Conservation (phyloP, 1,140 invertebrate species). For the Heliothis virescens region DNA sequence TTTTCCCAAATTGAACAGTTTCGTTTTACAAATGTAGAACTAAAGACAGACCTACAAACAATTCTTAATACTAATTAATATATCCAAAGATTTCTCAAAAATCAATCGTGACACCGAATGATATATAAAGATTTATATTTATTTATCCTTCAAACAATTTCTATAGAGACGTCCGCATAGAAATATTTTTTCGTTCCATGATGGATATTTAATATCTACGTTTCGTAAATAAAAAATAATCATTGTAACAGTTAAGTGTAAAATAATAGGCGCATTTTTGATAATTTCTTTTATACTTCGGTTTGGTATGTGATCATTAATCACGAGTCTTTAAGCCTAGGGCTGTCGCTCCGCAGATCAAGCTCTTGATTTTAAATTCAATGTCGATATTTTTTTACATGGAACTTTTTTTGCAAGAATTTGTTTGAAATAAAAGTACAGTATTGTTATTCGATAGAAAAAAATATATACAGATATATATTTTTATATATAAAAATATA, state of each 20-base stretch:
- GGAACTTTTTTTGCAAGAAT: not conserved
- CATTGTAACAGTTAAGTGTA: slow-evolving; percentile 54
- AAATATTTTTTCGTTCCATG: slow-evolving; percentile 32
- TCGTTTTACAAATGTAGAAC: too few species aligned
- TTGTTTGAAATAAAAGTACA: too few species aligned
- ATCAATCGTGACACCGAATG: too few species aligned
- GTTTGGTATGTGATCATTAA: slow-evolving; percentile 54
- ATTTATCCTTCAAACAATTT: not conserved
- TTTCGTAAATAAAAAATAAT: slow-evolving; percentile 39
- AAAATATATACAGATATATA: too few species aligned
- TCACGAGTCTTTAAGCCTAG: slow-evolving; percentile 51
- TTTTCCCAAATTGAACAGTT: too few species aligned
- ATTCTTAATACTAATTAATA: too few species aligned
- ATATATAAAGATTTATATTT: not conserved
- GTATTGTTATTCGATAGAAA: too few species aligned
- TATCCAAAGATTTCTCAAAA: too few species aligned
- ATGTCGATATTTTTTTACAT: not conserved
- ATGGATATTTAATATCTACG: slow-evolving; percentile 55
- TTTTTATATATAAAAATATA: too few species aligned
- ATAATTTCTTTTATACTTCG: slow-evolving; percentile 50
- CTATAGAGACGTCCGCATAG: not conserved
- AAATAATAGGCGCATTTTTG: slow-evolving; percentile 61
- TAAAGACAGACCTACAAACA: too few species aligned
- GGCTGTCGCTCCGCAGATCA: not conserved
- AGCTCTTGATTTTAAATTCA: not conserved